phyloP scores from a whole-genome alignment of 2,113 vertebrate genomes.

The Hoplias malabaricus region DNA sequence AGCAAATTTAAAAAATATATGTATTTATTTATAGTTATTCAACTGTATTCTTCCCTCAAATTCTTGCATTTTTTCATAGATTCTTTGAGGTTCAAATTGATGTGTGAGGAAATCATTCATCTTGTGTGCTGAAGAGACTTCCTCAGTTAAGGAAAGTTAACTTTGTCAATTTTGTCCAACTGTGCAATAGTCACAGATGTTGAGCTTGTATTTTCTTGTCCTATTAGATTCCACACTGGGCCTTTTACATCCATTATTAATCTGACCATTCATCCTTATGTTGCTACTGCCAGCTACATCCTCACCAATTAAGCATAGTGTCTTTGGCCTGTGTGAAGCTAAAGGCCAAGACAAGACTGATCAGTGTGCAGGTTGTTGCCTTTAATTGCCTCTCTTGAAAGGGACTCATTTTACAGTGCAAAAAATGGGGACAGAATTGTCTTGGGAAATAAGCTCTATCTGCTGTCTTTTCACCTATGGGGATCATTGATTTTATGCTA shows the following conservation, averaged over 20 bases:
- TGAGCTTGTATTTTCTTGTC: not conserved
- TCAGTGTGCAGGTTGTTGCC: not conserved
- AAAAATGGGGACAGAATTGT: conserved; percentile 19
- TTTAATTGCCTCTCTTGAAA: conserved; percentile 23
- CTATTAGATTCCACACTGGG: not conserved
- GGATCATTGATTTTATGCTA: conserved; percentile 59
- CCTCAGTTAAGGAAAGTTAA: too few relatives aligned
- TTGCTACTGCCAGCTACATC: not conserved
- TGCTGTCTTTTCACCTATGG: conserved; percentile 6
- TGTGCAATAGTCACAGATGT: too few relatives aligned
- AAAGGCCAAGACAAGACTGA: not conserved
- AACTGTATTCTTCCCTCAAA: too few relatives aligned
- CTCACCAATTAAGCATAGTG: not conserved
- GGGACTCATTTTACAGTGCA: not conserved
- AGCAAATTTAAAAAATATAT: too few relatives aligned
- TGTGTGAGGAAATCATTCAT: too few relatives aligned
- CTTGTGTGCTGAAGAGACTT: too few relatives aligned
- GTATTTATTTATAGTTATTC: too few relatives aligned
- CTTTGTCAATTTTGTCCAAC: too few relatives aligned
- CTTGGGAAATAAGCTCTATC: conserved; percentile 15
- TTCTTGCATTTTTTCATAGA: too few relatives aligned
- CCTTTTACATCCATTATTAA: not conserved
- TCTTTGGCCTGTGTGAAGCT: not conserved
- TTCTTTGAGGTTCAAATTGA: too few relatives aligned
- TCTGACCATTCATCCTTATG: not conserved